These are phyloP conservation scores for Polietes domitor DNA, from an alignment of 2,888 invertebrate genomes.

Conservation along the genomic window DNA sequence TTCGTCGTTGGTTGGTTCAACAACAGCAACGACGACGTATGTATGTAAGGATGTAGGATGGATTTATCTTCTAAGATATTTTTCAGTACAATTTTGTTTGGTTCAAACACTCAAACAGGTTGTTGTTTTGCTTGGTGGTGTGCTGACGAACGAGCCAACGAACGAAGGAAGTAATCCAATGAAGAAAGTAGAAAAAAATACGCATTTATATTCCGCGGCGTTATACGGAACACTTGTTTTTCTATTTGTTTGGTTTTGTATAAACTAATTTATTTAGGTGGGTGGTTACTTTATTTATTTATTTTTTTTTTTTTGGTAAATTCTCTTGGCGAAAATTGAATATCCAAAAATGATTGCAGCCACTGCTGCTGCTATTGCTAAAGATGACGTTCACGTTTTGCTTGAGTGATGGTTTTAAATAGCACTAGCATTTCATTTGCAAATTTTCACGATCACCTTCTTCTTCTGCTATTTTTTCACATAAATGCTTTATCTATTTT, in stretches of 20 bases:
- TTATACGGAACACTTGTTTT: slow-evolving; percentile 11
- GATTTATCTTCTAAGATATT: no score
- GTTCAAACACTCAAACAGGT: slow-evolving; percentile 61
- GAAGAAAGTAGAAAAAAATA: not conserved
- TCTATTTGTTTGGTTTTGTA: not conserved
- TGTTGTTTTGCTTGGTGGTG: slow-evolving; percentile 42
- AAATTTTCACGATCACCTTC: slow-evolving; percentile 40
- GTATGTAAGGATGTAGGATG: no score
- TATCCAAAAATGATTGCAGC: slow-evolving; percentile 54
- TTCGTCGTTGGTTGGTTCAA: not conserved
- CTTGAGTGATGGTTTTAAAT: slow-evolving; percentile 60
- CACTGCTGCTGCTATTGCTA: slow-evolving; percentile 27
- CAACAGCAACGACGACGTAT: slow-evolving; percentile 48
- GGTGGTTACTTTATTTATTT: slow-evolving; percentile 16
- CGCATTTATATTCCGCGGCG: not conserved
- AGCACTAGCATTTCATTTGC: slow-evolving; percentile 71
- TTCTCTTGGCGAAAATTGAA: slow-evolving; percentile 31
- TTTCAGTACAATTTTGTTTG: not conserved
- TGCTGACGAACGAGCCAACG: not conserved
- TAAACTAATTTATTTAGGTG: slow-evolving; percentile 17
- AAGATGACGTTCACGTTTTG: slow-evolving; percentile 67
- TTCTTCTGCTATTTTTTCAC: slow-evolving; percentile 26
- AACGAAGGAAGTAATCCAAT: slow-evolving; percentile 6
- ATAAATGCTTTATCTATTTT: not conserved
- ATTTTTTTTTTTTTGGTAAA: slow-evolving; percentile 29